Evolutionary conservation across 2,888 invertebrate genomes (phyloP), one percentile per base, ranked within the genome.

Genomic region (Agelastica alni): DNA sequence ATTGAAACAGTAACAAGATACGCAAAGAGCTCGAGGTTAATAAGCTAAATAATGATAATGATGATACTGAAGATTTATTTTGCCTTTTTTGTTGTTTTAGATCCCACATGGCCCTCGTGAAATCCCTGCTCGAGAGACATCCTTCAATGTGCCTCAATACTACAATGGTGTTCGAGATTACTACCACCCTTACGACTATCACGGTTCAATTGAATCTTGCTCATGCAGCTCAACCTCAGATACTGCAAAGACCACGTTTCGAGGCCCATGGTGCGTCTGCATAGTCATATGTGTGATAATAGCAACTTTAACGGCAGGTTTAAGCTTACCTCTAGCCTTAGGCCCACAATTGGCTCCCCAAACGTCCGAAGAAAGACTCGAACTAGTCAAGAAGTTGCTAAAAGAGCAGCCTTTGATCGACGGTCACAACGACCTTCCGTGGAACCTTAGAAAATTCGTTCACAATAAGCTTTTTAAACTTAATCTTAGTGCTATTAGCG

Each of bases 401-500:
- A 82, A 84, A 64, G 85, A 86, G 74, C 82, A 84, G 49, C 88
- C 88, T 48, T 82, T 88, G 61, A 85, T 88, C 66, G 88, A 91
- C 74, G 91, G 90, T 59, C 92, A 92, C 78, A 89, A 93, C 77
- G 92, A 93, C 75, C 80, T 92, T 69, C 91, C 93, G 22, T 93
- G 93, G 92, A 93, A 93, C 76, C 86, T 93, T 59, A 81, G 92
- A 58, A 91, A 91, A 76, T 92, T 92, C 78, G 85, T 91, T 46
- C 91, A 91, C 78, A 93, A 92, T 75, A 87, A 87, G 76, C 81
- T 91, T 62, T 79, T 81, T 56, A 81, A 81, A 59, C 81, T 87
- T 63, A 86, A 88, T 74, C 79, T 88, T 70, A 85, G 85, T 67
- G 82, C 85, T 62, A 78, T 88, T 55, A 83, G 83, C 60, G 80